Evolutionary conservation across 2,113 vertebrate genomes (phyloP), one percentile per base, ranked within the genome.

Genomic region (Picathartes gymnocephalus): DNA sequence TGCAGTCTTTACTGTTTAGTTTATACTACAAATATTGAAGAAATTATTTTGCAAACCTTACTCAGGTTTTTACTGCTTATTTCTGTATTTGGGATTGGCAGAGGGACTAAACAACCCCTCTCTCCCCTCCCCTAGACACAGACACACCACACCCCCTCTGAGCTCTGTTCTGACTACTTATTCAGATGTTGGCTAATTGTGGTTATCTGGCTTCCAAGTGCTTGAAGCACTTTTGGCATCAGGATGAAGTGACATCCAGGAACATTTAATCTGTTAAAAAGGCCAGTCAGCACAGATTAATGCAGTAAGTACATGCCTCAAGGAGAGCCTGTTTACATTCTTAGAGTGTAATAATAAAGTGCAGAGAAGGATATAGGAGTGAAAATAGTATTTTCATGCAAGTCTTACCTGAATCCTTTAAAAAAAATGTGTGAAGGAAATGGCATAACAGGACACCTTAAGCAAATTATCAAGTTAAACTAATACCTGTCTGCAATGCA

Each of bases 251-350:
- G 81, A 86, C 56, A 94, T 57, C 65, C 40, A 68, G 25, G 61
- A 92, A 81, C 56, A 70, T 42, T 58, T 81, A 24, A 60, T 71
- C 82, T 84, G 73, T 68, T 89, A 30, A 90, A 94, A 78, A 86
- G 79, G 65, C 39, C 64, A 64, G 56, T 72, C 89, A 91, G 65
- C 42, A 53, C 13, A 13, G 25, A 86, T 78, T 87, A 68, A 61
- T 12, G 3, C 47, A 79, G 22, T 15, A 77, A 82, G 31, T 31
- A 92, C 40, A 28, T 15, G 73, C 82, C 83, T 90, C 33, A 47
- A 28, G 77, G 62, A 89, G 18, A 84, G 44, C 35, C 37, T 57
- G 17, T 58, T 57, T 18, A 6, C 53, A 33, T 76, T 74, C 56
- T 85, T 20, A 23, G 15, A 74, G 35, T 3, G 2, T 11, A 72